Base-by-base conservation (phyloP, 1,140 invertebrate genomes). In the Metopolophium dirhodum region DNA sequence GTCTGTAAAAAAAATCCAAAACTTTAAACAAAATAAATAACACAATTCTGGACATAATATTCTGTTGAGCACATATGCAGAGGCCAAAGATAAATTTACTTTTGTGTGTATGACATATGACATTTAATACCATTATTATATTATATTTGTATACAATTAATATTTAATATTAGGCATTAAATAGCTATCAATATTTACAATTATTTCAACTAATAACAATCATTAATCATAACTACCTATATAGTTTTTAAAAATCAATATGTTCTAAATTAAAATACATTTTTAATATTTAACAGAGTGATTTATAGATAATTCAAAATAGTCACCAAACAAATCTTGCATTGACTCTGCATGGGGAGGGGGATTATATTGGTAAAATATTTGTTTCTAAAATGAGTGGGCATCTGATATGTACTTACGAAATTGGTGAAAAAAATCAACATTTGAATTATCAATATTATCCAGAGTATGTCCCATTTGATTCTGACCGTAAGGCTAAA, bases 1-100 rank as follows among this genome's bases (percentile, higher is more conserved):
- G n/a, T 93, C 94, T 94, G 37, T 83, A 7, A 47, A 93, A 41
- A 41, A 93, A 93, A 85, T 51, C 61, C n/a, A 68, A 68, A 68
- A 68, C 9, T 30, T 68, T 68, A 68, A 68, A 77, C 0, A 20
- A 77, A 77, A 77, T 7, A 77, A 77, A 35, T 77, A 77, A 77
- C n/a, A 77, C n/a, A 35, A 68, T n/a, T n/a, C 4, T n/a, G 14
- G 4, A 3, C 4, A 68, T 30, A 14, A 68, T n/a, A 68, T n/a
- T n/a, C 18, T 77, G 61, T n/a, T n/a, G 14, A n/a, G 18, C n/a
- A 77, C 11, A 18, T 35, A 0, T 77, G 1, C 61, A 77, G 4
- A 61, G 57, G 11, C 2, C 57, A 61, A 9, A 77, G n/a, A 77
- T 14, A n/a, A n/a, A 77, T 77, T 68, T n/a, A n/a, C 61, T n/a